Percentiles rank a stretch among this genome's conserved stretches.
These are phyloP conservation scores for Aplysina aerophoba DNA, from an alignment of 37 sponge, comb jelly and placozoan species.

Conservation along the genomic window DNA sequence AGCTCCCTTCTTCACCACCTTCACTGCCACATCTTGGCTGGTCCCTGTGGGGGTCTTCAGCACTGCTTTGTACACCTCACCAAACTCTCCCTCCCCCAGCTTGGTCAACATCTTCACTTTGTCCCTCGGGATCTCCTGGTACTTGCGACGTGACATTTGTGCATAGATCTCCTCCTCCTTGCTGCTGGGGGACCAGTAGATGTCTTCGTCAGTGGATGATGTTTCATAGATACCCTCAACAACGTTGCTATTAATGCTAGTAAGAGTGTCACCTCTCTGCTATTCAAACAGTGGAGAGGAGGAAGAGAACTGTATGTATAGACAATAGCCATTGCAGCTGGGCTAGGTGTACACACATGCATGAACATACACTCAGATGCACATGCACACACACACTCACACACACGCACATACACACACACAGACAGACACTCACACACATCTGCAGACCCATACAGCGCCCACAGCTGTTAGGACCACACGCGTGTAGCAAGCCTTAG, in stretches of 20 bases:
- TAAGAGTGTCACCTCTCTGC: not conserved
- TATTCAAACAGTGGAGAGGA: not conserved
- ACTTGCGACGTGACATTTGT: not conserved
- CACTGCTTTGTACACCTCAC: conserved; percentile 32
- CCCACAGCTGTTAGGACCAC: too few relatives aligned
- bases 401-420: conserved; percentile 10
- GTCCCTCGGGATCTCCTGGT: conserved; percentile 16
- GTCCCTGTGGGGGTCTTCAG: not conserved
- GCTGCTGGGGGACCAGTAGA: not conserved
- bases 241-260: not conserved
- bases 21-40: conserved; percentile 12
- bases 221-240: not conserved
- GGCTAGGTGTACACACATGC: not conserved
- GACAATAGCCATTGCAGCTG: not conserved
- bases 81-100: conserved; percentile 16
- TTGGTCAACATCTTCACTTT: not conserved
- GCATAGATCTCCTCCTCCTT: conserved; percentile 24
- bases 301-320: too few relatives aligned
- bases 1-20: conserved; percentile 30
- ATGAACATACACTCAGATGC: conserved; percentile 5
- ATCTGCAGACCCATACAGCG: not conserved
- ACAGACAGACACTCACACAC: not conserved
- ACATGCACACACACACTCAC: conserved; percentile 29
- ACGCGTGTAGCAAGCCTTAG: too few relatives aligned
- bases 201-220: not conserved